Conservation (phyloP, 2,113 vertebrate species). For the Sinocyclocheilus grahami region DNA sequence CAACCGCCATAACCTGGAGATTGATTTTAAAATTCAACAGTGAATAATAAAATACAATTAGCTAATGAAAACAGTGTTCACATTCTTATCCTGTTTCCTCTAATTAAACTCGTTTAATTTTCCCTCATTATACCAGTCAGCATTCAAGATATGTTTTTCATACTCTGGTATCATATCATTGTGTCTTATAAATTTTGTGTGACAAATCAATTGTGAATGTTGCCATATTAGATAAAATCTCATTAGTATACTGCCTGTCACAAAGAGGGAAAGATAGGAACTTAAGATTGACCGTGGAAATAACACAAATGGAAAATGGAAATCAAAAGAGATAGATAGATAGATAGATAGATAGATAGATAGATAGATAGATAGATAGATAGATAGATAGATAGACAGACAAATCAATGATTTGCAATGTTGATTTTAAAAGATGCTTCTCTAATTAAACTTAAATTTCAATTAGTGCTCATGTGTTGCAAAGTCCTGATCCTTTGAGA, state of each 20-base stretch:
- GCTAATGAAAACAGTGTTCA: constrained; percentile 12
- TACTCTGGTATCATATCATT: constrained; percentile 56
- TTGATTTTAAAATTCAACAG: constrained; percentile 3
- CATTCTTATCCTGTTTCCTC: constrained; percentile 25
- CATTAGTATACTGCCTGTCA: constrained; percentile 62
- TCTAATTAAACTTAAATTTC: background rate
- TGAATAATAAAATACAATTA: constrained; percentile 25
- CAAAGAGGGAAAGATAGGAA: constrained; percentile 48
- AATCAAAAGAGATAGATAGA: background rate
- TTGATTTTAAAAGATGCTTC: no score
- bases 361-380: constrained; percentile 43
- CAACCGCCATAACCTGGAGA: background rate
- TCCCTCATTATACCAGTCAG: constrained; percentile 65
- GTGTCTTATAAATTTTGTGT: constrained; percentile 61
- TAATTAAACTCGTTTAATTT: constrained; percentile 51
- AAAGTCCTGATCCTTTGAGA: no score
- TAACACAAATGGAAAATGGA: constrained; percentile 5
- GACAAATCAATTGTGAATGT: constrained; percentile 65
- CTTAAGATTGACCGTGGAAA: constrained; percentile 15
- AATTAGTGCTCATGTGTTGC: background rate
- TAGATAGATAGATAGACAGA: constrained; percentile 52
- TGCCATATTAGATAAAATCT: constrained; percentile 65
- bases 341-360: constrained; percentile 8
- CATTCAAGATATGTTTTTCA: constrained; percentile 64
- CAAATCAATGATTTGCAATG: background rate